Evolutionary conservation across 2,797 vertebrate genomes (phyloP).

Genomic region (Sphenopsis melanotis): DNA sequence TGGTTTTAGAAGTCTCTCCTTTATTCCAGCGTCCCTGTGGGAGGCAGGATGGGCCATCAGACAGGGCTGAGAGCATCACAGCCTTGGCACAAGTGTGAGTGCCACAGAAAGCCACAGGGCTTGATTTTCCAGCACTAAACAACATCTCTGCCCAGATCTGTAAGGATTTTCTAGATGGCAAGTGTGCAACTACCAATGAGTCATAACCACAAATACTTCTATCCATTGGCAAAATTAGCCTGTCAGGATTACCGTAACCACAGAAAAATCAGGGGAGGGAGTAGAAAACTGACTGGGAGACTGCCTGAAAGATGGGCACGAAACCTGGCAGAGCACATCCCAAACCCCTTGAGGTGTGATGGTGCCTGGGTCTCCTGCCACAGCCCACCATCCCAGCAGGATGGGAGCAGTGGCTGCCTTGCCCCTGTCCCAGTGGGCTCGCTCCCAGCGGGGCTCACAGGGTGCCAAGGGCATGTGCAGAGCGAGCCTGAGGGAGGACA

Average conservation of each 20-base stretch:
- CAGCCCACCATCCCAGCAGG: no score
- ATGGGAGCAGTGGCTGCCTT: no score
- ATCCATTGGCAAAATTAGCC: neutral
- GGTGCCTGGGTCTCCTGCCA: no score
- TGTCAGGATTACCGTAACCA: neutral
- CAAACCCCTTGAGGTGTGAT: neutral
- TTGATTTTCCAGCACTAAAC: neutral
- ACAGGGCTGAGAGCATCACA: neutral
- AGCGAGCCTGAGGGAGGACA: no score
- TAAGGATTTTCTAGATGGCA: neutral
- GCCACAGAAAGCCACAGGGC: rapidly evolving
- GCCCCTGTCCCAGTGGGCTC: no score
- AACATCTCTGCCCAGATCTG: neutral
- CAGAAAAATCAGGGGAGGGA: neutral
- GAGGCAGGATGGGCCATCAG: neutral
- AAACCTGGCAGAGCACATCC: neutral
- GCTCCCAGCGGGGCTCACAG: no score
- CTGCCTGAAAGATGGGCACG: neutral
- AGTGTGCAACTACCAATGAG: neutral
- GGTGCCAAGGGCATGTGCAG: no score
- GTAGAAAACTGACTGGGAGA: neutral
- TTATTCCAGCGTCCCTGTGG: rapidly evolving
- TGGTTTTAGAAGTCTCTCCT: neutral
- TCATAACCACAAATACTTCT: neutral
- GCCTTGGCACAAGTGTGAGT: neutral